These are phyloP conservation scores for Peromyscus nudipes DNA, from an alignment of 2,797 vertebrate genomes.

Conservation along the genomic window DNA sequence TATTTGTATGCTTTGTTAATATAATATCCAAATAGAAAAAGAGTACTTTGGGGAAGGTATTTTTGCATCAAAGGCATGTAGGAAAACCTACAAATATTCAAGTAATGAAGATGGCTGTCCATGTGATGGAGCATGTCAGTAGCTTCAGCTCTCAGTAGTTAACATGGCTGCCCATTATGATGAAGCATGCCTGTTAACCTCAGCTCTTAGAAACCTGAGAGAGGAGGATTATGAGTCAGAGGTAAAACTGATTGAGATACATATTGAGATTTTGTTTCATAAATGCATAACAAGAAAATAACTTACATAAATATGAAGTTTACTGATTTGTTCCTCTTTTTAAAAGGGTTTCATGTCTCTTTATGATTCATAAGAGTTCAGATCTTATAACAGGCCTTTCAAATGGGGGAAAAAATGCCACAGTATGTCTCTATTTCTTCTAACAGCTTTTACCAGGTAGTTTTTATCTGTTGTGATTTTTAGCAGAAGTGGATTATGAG, in stretches of 20 bases:
- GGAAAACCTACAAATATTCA: not conserved
- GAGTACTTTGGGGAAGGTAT: not conserved
- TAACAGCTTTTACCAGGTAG: not conserved
- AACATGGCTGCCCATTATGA: not conserved
- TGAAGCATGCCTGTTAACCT: not conserved
- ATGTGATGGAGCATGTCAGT: not conserved
- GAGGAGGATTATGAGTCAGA: not conserved
- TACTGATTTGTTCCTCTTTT: not conserved
- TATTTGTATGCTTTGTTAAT: conserved; percentile 16
- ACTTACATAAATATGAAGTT: not conserved
- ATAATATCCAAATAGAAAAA: conserved; percentile 19
- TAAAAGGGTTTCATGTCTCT: not conserved
- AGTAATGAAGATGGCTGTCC: not conserved
- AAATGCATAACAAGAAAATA: not conserved
- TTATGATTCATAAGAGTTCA: not conserved
- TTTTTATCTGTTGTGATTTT: conserved; percentile 41
- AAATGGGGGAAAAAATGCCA: conserved; percentile 4
- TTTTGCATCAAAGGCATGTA: not conserved
- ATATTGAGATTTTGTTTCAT: too few species aligned
- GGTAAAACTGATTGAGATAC: too few species aligned
- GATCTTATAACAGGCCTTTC: not conserved
- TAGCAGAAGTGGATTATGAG: conserved; percentile 32
- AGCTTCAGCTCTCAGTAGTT: not conserved
- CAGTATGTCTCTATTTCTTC: not conserved
- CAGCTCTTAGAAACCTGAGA: not conserved